Base-by-base conservation (phyloP, 2,797 vertebrate species). In the Enteromius argenteus region DNA sequence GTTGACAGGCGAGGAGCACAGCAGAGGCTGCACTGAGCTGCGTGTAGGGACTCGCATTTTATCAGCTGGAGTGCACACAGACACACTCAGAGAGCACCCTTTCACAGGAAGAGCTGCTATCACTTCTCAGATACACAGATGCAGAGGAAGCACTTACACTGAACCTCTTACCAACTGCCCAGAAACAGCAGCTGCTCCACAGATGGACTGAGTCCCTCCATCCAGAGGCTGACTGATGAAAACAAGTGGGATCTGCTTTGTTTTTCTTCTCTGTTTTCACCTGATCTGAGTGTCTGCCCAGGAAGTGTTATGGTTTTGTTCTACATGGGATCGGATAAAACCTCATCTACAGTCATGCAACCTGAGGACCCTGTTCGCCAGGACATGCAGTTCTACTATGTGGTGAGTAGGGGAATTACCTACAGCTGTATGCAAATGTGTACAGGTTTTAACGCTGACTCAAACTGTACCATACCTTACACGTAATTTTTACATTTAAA, bases 371-470 rank as follows among this genome's bases (percentile, higher is more conserved):
- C 77, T 80, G 89, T 85, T 60, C 79, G 68, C 64, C 82, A 89
- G 89, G 91, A 92, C 90, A 94, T 95, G 93, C 93, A 94, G 83
- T 96, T 96, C 91, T 93, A 88, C 91, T 94, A 94, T 5, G 84
- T 91, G 93, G 94, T 96, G 62, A 87, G 95, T 93, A 21, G 42
- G 62, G 77, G 44, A 79, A 35, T 67, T 46, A 49, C 62, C 30
- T 49, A 66, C 27, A 67, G 62, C 14, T 2, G 5, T 46, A 17
- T 49, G 62, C 39, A 79, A n/a, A 51, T 67, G 74, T 23, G 2
- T 17, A 37, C 30, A 46, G 23, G 13, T 69, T 69, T 42, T 75
- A 58, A 9, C 0, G 0, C 30, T 37, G 30, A 1, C 6, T 60
- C 32, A 17, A 42, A 17, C 53, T 46, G 10, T 58, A 44, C 5